A percentile compares a stretch with the other conserved stretches of the same genome.
Conservation (phyloP, 2,113 vertebrate species). For the Pteronura brasiliensis region DNA sequence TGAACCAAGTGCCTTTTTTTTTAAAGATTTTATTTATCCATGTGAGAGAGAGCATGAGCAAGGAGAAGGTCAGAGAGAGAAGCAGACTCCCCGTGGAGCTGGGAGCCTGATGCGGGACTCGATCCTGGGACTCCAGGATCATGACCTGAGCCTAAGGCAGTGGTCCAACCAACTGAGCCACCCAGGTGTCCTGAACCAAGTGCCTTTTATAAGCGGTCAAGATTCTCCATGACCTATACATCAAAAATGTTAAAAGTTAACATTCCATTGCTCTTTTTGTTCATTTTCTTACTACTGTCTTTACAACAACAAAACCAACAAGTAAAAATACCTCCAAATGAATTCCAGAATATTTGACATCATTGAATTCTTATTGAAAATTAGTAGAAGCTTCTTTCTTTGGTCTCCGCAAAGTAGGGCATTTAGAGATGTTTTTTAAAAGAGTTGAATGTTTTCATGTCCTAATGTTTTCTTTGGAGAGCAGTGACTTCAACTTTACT, state of each 20-base stretch:
- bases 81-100: too few species aligned
- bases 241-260: conserved; percentile 73
- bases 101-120: too few species aligned
- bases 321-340: conserved; percentile 74
- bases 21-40: too few species aligned
- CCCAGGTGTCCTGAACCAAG: conserved; percentile 16
- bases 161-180: too few species aligned
- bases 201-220: conserved; percentile 69
- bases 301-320: conserved; percentile 70
- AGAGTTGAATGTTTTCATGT: background rate
- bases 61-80: too few species aligned
- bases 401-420: background rate
- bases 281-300: conserved; percentile 77
- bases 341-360: conserved; percentile 72
- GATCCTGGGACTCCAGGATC: too few species aligned
- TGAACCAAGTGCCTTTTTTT: conserved; percentile 59
- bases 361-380: conserved; percentile 72
- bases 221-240: conserved; percentile 54
- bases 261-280: conserved; percentile 75
- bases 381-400: conserved; percentile 69
- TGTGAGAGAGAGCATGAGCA: too few species aligned
- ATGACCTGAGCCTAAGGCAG: too few species aligned
- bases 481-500: conserved; percentile 31
- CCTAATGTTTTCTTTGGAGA: conserved; percentile 13
- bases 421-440: conserved; percentile 20